Evolutionary conservation across 2,888 invertebrate genomes (phyloP).

Genomic region (Nomada fucata): DNA sequence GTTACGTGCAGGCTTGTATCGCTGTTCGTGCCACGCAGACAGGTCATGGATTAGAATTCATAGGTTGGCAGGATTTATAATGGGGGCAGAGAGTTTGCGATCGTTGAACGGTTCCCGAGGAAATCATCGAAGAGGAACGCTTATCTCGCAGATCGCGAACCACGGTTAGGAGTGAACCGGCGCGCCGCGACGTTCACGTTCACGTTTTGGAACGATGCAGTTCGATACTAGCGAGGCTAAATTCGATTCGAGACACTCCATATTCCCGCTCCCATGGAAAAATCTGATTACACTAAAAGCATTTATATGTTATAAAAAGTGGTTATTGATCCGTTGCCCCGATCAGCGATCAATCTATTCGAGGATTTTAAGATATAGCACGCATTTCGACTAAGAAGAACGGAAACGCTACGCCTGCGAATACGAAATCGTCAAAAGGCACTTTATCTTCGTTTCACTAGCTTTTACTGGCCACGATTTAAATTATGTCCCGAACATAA

Average conservation of each 20-base stretch:
- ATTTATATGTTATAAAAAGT: conserved; percentile 16
- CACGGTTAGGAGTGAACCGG: no score
- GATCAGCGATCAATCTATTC: background rate
- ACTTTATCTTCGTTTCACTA: no score
- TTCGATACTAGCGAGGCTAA: background rate
- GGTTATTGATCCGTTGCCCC: background rate
- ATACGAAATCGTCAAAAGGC: no score
- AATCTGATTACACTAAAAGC: conserved; percentile 25
- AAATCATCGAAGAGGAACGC: conserved; percentile 5
- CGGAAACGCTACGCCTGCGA: background rate
- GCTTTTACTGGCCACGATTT: no score
- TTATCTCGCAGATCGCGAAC: background rate
- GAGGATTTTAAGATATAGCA: background rate
- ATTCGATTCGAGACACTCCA: conserved; percentile 25
- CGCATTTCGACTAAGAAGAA: background rate
- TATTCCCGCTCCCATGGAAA: background rate
- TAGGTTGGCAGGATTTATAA: conserved; percentile 1
- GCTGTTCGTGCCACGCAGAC: background rate
- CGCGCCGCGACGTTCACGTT: no score
- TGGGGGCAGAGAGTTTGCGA: background rate
- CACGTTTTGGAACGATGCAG: background rate
- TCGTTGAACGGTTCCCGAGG: background rate
- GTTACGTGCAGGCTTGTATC: conserved; percentile 6
- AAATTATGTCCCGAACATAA: no score
- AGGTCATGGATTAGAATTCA: conserved; percentile 2